Base-by-base conservation (phyloP, 2,113 vertebrate species). In the Columba janthina region DNA sequence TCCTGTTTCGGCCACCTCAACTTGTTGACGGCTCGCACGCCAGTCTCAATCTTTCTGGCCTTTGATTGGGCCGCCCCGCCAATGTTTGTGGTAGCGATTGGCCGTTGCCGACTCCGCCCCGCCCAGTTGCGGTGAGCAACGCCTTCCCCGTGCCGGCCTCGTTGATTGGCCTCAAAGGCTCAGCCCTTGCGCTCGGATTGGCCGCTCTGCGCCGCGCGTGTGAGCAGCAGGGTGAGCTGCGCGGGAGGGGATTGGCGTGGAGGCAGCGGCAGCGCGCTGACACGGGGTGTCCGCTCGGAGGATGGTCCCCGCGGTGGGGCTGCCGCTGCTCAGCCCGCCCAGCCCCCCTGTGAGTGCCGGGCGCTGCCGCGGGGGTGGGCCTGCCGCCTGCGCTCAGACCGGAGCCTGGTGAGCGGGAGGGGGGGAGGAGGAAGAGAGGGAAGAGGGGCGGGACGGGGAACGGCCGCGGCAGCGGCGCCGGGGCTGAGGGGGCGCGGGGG, bases 251-350 rank as follows among this genome's bases (percentile, higher is more conserved):
- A 28, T 5, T 3, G 19, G 73, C 79, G 93, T 13, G 69, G 83
- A 85, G 66, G 77, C 46, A 56, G 88, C 25, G 77, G 89, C 60
- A 26, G 93, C 21, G 74, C 29, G 76, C 18, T 40, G 78, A 32
- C 64, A 44, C 67, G 74, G 82, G 77, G 70, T 84, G 65, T 24
- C 95, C 85, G 92, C 89, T 77, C 81, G 96, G 94, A 92, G 95
- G 95, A 98, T 96, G 97, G 97, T 98, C 96, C 97, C 97, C 89
- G 96, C 91, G 50, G 95, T 88, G 96, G 97, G 96, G 95, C 94
- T 65, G 89, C 97, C 85, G 92, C 94, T 29, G 56, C 95, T 36
- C 66, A 81, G 80, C 51, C 85, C 94, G 76, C 83, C 93, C 94
- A 73, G 81, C 76, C 79, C 76, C 69, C 65, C 85, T 70, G 97